A percentile compares a stretch with the other conserved stretches of the same genome.
phyloP scores from a whole-genome alignment of 2,113 vertebrate species.

The Heloderma charlesbogerti region DNA sequence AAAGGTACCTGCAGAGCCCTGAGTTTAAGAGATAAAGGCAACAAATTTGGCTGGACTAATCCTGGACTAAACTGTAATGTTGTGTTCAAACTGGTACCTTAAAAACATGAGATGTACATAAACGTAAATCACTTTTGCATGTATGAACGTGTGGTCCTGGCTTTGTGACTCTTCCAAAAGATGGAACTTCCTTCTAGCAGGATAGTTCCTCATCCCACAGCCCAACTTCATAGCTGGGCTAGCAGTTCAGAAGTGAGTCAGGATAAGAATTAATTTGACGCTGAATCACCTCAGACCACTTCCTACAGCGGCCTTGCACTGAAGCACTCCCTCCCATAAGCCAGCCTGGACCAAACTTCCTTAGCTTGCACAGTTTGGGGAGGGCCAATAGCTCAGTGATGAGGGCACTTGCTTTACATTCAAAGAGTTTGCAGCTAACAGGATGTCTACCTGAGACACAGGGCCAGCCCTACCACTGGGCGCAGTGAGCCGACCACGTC shows the following conservation, averaged over 20 bases:
- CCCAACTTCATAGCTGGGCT: fast-evolving
- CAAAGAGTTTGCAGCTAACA: background rate
- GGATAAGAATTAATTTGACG: slow-evolving; percentile 19
- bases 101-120: slow-evolving; percentile 33
- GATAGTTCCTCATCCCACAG: slow-evolving; percentile 16
- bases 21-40: no score
- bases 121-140: background rate
- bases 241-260: slow-evolving; percentile 8
- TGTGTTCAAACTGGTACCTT: background rate
- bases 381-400: background rate
- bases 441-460: background rate
- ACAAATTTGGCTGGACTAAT: background rate
- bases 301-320: background rate
- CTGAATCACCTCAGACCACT: background rate
- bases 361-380: background rate
- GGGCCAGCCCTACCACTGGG: background rate
- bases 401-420: no score
- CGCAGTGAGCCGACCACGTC: background rate
- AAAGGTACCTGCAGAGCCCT: no score
- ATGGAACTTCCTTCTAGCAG: background rate
- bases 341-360: fast-evolving
- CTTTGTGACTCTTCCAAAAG: slow-evolving; percentile 26
- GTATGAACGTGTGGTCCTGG: background rate
- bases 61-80: slow-evolving; percentile 35
- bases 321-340: background rate